Evolutionary conservation across 2,797 vertebrate species (phyloP).

Genomic region (Orestias chungarensis): DNA sequence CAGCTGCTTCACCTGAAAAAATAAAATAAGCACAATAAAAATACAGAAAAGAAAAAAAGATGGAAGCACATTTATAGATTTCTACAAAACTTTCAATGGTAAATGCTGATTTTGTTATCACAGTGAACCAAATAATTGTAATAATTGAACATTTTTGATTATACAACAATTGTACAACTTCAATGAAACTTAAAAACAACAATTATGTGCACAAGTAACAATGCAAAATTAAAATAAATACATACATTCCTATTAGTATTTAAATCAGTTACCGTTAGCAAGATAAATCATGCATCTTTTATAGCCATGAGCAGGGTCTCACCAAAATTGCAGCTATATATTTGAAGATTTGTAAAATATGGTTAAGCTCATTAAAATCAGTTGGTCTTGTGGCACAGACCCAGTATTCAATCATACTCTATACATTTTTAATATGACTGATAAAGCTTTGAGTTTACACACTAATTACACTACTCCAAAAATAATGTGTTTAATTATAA

Average conservation of each 20-base stretch:
- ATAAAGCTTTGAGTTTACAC: background rate
- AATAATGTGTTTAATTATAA: too few relatives aligned
- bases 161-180: background rate
- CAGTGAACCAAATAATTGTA: background rate
- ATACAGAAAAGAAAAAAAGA: background rate
- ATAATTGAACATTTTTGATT: background rate
- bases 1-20: slow-evolving; percentile 88
- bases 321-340: too few relatives aligned
- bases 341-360: background rate
- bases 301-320: too few relatives aligned
- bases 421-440: background rate
- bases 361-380: background rate
- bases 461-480: too few relatives aligned
- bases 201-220: background rate
- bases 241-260: too few relatives aligned
- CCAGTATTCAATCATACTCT: background rate
- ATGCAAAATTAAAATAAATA: background rate
- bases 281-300: too few relatives aligned
- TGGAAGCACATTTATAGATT: background rate
- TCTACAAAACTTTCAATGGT: background rate
- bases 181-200: background rate
- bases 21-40: background rate
- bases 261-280: too few relatives aligned
- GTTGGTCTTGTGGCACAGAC: background rate
- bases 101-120: background rate